Base-by-base conservation (phyloP, 2,888 invertebrate genomes). In the Himalopsyche anomala region DNA sequence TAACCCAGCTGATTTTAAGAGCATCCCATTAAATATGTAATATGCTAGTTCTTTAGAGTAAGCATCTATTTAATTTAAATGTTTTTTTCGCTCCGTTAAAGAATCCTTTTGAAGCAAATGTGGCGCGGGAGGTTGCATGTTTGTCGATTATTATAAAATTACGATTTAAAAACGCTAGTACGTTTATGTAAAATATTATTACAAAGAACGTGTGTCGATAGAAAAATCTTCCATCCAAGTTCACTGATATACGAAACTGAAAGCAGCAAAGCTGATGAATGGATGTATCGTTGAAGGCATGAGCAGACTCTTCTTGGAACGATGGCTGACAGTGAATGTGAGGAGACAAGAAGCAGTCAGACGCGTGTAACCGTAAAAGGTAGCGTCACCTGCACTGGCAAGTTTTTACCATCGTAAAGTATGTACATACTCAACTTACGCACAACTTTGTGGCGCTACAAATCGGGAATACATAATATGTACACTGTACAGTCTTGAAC, bases 281-380 rank as follows among this genome's bases (percentile, higher is more conserved):
- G 62, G 62, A 51, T 62, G 19, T 19, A 62, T 62, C 28, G 28
- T 11, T 62, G 62, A 11, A 62, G 28, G 28, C 62, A 62, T 9
- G 28, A n/a, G 9, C 11, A n/a, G 19, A n/a, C 28, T 62, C 62
- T 62, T 62, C 62, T n/a, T 28, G 62, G 62, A 62, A 62, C 19
- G 28, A n/a, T 62, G 19, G 19, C 0, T 62, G 62, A 62, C 62
- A 62, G 19, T 62, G 62, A 62, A 62, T 62, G 62, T 62, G 19
- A 28, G 11, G 62, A 62, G 28, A 19, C 62, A 19, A n/a, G 62
- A 62, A 62, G 62, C 62, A 62, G 62, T 62, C 62, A 11, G 28
- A 62, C 62, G 28, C 62, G 28, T 4, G n/a, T 62, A 62, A 62
- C 62, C 62, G 62, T 62, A 62, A 62, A 62, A 8, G 62, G 62